A percentile compares a stretch with the other conserved stretches of the same genome.
These are phyloP conservation scores for Tychaedon coryphoeus DNA, from an alignment of 2,113 vertebrate genomes.

Conservation along the genomic window DNA sequence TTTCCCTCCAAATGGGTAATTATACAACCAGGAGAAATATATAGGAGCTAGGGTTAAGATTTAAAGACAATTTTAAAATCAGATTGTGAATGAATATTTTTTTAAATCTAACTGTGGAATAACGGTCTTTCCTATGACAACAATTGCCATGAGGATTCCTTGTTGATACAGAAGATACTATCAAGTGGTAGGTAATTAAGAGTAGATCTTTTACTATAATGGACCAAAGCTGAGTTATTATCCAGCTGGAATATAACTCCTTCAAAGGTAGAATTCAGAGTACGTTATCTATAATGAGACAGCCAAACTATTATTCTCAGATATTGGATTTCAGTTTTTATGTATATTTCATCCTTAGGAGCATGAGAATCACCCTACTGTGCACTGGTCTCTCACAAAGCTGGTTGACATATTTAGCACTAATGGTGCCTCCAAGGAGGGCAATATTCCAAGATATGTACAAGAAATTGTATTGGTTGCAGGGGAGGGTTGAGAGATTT, in stretches of 20 bases:
- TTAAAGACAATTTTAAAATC: slow-evolving; percentile 15
- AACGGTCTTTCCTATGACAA: not conserved
- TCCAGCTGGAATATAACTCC: not conserved
- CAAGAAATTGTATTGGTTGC: not conserved
- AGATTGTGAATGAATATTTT: not conserved
- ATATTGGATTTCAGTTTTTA: not conserved
- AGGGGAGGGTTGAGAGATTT: not conserved
- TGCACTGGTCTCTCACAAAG: not conserved
- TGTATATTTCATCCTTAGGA: not conserved
- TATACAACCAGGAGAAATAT: not conserved
- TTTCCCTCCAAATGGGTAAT: slow-evolving; percentile 18
- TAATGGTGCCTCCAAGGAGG: not conserved
- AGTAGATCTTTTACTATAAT: slow-evolving; percentile 1
- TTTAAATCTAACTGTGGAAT: not conserved
- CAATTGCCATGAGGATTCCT: not conserved
- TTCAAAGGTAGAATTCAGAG: not conserved
- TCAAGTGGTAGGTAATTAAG: not conserved
- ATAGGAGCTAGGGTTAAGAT: not conserved
- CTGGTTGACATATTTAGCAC: not conserved
- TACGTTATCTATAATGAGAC: not conserved
- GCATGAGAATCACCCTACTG: not conserved
- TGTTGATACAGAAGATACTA: slow-evolving; percentile 4
- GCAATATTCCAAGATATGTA: not conserved
- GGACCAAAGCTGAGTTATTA: not conserved
- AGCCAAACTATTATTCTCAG: not conserved